Evolutionary conservation across 2,888 invertebrate genomes (phyloP).

Genomic region (Vannuccia rotundouncinata): DNA sequence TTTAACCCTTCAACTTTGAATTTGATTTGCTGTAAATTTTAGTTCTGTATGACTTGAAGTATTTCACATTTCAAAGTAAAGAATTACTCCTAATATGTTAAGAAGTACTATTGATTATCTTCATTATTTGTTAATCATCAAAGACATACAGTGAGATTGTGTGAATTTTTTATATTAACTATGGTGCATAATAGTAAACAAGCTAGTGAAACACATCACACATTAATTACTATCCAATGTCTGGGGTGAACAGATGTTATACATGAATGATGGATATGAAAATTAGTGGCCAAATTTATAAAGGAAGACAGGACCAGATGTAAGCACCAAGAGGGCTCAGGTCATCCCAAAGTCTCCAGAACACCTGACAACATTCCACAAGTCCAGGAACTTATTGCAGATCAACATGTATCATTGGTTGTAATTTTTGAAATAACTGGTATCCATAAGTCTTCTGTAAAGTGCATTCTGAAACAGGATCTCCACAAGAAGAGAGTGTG

Average conservation of each 20-base stretch:
- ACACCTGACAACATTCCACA: slow-evolving; percentile 18
- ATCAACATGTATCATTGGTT: slow-evolving; percentile 23
- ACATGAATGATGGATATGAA: background rate
- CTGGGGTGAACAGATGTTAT: slow-evolving; percentile 15
- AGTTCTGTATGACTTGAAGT: no score
- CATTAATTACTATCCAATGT: slow-evolving; percentile 5
- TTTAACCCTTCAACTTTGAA: no score
- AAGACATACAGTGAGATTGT: background rate
- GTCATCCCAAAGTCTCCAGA: background rate
- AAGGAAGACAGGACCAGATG: slow-evolving; percentile 2
- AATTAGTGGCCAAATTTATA: slow-evolving; percentile 20
- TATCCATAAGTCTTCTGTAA: slow-evolving; percentile 1
- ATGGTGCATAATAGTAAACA: slow-evolving; percentile 13
- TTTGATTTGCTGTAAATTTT: no score
- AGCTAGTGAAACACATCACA: background rate
- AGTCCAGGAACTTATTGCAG: slow-evolving; percentile 8
- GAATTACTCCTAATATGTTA: no score
- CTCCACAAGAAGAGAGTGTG: slow-evolving; percentile 5
- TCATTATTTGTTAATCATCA: slow-evolving; percentile 17
- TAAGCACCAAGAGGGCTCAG: slow-evolving; percentile 14
- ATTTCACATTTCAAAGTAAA: no score
- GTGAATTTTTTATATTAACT: background rate
- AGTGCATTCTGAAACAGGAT: slow-evolving; percentile 2
- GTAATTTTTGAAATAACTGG: background rate
- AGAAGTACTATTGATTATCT: background rate